Conservation (phyloP, 1,140 invertebrate genomes). For the Pogonognathellus flavescens region DNA sequence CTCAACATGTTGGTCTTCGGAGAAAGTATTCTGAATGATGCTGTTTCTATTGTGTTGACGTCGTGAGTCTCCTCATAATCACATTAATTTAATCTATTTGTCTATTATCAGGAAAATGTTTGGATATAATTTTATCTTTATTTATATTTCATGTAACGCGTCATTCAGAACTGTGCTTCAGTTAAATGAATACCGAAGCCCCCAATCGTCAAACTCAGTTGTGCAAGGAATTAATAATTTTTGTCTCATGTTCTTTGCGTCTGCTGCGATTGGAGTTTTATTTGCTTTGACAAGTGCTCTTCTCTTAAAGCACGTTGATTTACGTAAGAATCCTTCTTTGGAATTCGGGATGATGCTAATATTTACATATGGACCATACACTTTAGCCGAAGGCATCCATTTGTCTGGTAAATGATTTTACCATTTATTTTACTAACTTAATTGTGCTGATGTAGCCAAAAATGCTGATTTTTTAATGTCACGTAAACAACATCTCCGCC, state of each 20-base stretch:
- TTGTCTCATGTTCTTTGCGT: slow-evolving; percentile 98
- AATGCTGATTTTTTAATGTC: no score
- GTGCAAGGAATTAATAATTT: slow-evolving; percentile 92
- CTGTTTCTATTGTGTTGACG: slow-evolving; percentile 96
- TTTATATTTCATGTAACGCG: slow-evolving; percentile 19
- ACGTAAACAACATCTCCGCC: no score
- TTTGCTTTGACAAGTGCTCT: slow-evolving; percentile 95
- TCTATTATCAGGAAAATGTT: neutral
- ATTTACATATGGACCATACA: slow-evolving; percentile 98
- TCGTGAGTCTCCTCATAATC: slow-evolving; percentile 82
- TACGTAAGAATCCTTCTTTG: slow-evolving; percentile 96
- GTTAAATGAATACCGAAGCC: slow-evolving; percentile 79
- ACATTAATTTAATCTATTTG: slow-evolving; percentile 37
- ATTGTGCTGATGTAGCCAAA: no score
- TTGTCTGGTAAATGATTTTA: slow-evolving; percentile 82
- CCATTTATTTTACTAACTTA: no score
- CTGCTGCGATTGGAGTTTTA: slow-evolving; percentile 94
- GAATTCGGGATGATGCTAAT: slow-evolving; percentile 99
- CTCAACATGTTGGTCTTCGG: slow-evolving; percentile 80
- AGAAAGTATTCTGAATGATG: slow-evolving; percentile 98
- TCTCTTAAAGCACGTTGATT: slow-evolving; percentile 86
- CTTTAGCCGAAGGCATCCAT: slow-evolving; percentile 96
- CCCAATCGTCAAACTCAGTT: slow-evolving; percentile 83
- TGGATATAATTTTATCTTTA: slow-evolving; percentile 16
- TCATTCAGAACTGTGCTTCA: slow-evolving; percentile 73